Evolutionary conservation across 2,113 vertebrate genomes (phyloP).

Genomic region (Grantiella picta): DNA sequence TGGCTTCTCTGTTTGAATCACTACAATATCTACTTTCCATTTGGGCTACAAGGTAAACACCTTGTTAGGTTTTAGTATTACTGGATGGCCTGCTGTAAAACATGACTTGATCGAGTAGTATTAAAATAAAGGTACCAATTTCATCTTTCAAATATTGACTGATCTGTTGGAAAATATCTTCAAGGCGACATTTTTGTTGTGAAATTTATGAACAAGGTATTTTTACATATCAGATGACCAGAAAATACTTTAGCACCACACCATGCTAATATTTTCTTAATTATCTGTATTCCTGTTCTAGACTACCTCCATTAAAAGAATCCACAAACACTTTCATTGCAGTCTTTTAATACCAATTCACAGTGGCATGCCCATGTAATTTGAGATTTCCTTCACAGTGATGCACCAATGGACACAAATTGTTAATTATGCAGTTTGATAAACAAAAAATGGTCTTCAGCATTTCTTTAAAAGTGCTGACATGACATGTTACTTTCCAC

Average conservation of each 20-base stretch:
- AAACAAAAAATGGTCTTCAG: background rate
- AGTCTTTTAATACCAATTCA: background rate
- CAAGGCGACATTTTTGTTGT: background rate
- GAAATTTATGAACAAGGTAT: background rate
- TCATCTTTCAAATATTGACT: background rate
- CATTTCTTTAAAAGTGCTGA: conserved; percentile 29
- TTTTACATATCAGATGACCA: background rate
- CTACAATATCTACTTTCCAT: background rate
- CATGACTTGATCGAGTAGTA: background rate
- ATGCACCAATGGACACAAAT: background rate
- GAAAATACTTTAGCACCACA: background rate
- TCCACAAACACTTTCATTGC: background rate
- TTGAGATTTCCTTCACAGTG: background rate
- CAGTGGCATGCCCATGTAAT: background rate
- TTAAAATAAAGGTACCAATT: background rate
- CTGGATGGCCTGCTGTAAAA: background rate
- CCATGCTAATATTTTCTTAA: background rate
- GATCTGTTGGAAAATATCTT: background rate
- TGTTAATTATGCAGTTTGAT: background rate
- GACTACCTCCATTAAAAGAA: background rate
- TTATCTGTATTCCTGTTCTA: background rate
- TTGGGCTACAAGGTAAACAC: background rate
- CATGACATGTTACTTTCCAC: background rate
- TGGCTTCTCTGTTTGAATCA: background rate
- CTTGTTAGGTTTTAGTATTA: background rate